Base-by-base conservation (phyloP, 2,113 vertebrate genomes). In the Sciurus niger region DNA sequence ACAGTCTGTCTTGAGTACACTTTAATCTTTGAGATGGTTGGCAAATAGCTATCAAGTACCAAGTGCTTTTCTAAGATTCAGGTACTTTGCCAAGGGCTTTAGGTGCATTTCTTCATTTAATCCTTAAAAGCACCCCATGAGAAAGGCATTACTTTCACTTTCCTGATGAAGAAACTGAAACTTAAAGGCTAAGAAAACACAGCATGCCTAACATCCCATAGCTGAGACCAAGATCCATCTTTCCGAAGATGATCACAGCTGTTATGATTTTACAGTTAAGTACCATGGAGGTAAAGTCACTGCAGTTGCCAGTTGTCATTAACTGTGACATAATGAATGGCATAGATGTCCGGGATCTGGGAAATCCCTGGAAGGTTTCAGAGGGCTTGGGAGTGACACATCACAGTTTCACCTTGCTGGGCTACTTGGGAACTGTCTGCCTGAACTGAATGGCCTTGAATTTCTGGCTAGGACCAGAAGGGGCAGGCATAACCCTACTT, bases 1-100 rank as follows among this genome's bases (percentile, higher is more conserved):
- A 40, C 40, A 68, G 84, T 32, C 40, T 79, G 60, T 55, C 48
- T 86, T 76, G 67, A 90, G 76, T 37, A 46, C 73, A 76, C 70
- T 68, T 78, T 72, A 78, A 87, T 90, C 70, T 94, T 78, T 79
- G 88, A 40, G 65, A 40, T 83, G 67, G 53, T 58, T 89, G 79
- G 37, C 51, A 84, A 25, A 72, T 93, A 83, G 58, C 58, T 48
- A 93, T 73, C n/a, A 86, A 97, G 63, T 60, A 78, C 63, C 65
- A 87, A 72, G 55, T 43, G 76, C 83, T 89, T 80, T 55, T 34
- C 67, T 68, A 43, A 91, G 25, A 34, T n/a, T 95, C 30, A 86
- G 55, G 34, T 53, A n/a, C 24, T 87, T 96, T 90, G 82, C 53
- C 87, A 74, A 85, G 22, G 78, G 73, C 73, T 63, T 84, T 55